Evolutionary conservation across 2,797 vertebrate genomes (phyloP), one percentile per base, ranked within the genome.

Genomic region (Pipistrellus pygmaeus): DNA sequence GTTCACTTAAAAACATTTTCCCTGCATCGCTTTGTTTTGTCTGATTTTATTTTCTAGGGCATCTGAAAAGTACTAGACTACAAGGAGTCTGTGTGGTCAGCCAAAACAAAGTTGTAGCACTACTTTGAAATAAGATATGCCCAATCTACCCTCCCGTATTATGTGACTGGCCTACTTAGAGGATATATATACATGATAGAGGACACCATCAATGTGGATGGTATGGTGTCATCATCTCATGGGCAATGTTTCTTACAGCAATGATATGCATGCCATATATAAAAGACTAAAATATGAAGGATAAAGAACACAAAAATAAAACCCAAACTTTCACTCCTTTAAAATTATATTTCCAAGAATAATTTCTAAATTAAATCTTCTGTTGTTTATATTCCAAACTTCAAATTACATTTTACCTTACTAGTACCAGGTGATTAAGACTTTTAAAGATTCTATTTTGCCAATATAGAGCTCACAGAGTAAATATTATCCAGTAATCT

Each of bases 141-240:
- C n/a, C 87, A 27, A 7, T 84, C 64, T 51, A 48, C 60, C 32
- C 18, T 91, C 76, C 32, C 0, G 2, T 92, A 94, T 88, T 90
- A 72, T 69, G 87, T 94, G 48, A 95, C 92, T 95, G 94, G 32
- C 91, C 93, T 89, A 96, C 62, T 96, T 96, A 89, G 73, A 82
- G 51, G 66, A 85, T 71, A 57, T 85, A 77, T 18, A 76, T 48
- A 77, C 57, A 25, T n/a, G 60, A 93, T 0, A 90, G 64, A 77
- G 15, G 30, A 77, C 18, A 80, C 38, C 20, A 55, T 77, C 46
- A 89, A 8, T 38, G 38, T 23, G 23, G 25, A 91, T 71, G 46
- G 13, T 46, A 60, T 0, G 8, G n/a, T 60, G 27, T 64, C 64
- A 51, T 83, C 30, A 41, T 35, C 21, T 93, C 78, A 48, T 35